These are phyloP conservation scores for Etheostoma cragini DNA, from an alignment of 2,113 vertebrate species.

Conservation along the genomic window DNA sequence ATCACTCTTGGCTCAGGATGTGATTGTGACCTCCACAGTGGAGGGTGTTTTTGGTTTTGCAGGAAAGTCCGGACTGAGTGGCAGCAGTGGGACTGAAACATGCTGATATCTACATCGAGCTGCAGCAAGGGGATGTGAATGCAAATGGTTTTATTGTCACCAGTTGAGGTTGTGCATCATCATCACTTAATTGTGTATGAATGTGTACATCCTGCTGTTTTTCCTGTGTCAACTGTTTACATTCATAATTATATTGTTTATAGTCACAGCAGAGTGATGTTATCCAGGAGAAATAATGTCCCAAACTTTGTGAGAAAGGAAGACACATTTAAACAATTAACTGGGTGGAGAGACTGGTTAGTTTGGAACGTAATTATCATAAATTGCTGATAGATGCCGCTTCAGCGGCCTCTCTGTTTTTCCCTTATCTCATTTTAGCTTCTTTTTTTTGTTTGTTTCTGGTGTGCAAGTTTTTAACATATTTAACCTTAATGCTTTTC, in stretches of 20 bases:
- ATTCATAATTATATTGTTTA: slow-evolving; percentile 44
- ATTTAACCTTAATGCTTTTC: too few species aligned
- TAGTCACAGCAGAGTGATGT: slow-evolving; percentile 28
- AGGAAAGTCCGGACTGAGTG: slow-evolving; percentile 44
- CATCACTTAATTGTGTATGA: slow-evolving; percentile 1
- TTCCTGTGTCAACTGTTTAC: background rate
- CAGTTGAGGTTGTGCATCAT: background rate
- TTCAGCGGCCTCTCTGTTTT: background rate
- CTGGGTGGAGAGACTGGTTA: background rate
- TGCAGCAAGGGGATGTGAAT: background rate
- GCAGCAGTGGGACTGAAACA: slow-evolving; percentile 25
- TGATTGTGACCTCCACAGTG: slow-evolving; percentile 24
- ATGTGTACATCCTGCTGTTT: background rate
- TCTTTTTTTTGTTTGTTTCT: background rate
- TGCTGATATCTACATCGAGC: slow-evolving; percentile 15
- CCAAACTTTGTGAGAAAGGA: slow-evolving; percentile 10
- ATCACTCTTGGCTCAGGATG: slow-evolving; percentile 57
- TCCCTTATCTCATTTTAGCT: background rate
- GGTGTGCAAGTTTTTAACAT: background rate
- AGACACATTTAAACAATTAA: slow-evolving; percentile 12
- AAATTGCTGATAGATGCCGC: background rate
- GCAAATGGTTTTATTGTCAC: slow-evolving; percentile 20
- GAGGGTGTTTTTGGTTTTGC: slow-evolving; percentile 41
- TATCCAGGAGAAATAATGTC: slow-evolving; percentile 10
- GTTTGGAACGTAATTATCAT: slow-evolving; percentile 20